These are phyloP conservation scores for Lordiphosa fenestrarum DNA, from an alignment of 2,888 invertebrate species.

Conservation along the genomic window DNA sequence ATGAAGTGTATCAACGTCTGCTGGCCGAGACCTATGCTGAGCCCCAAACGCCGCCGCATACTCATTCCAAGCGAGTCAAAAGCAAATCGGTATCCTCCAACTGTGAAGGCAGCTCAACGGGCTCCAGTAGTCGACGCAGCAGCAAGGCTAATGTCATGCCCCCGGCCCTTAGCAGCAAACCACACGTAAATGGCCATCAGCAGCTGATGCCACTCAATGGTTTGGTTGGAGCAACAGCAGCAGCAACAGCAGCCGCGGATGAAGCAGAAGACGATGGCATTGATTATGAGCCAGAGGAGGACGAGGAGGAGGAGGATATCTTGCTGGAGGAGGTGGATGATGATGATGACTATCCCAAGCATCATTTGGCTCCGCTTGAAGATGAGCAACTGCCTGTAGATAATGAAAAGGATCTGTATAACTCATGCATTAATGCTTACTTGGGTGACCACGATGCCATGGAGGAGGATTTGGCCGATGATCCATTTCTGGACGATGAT, in stretches of 20 bases:
- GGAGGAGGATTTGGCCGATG: slow-evolving; percentile 56
- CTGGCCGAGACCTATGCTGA: slow-evolving; percentile 74
- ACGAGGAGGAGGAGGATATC: slow-evolving; percentile 19
- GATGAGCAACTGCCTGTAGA: slow-evolving; percentile 40
- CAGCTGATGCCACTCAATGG: slow-evolving; percentile 11
- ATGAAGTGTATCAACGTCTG: slow-evolving; percentile 86
- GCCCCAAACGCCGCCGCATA: slow-evolving; percentile 26
- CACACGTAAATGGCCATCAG: slow-evolving; percentile 15
- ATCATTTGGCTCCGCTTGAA: slow-evolving; percentile 69
- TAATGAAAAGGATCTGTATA: slow-evolving; percentile 39
- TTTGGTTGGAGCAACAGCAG: not conserved
- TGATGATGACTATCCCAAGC: slow-evolving; percentile 65
- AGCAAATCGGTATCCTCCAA: slow-evolving; percentile 64
- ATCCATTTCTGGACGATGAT: slow-evolving; percentile 87
- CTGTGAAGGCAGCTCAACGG: slow-evolving; percentile 34
- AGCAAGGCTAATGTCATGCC: slow-evolving; percentile 50
- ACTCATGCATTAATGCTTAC: slow-evolving; percentile 67
- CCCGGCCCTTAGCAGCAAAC: slow-evolving; percentile 12
- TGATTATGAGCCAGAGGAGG: slow-evolving; percentile 41
- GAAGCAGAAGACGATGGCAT: slow-evolving; percentile 30
- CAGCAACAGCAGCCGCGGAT: slow-evolving; percentile 18
- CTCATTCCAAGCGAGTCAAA: slow-evolving; percentile 45
- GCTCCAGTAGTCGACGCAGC: slow-evolving; percentile 46
- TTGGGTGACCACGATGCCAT: slow-evolving; percentile 51
- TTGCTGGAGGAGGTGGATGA: slow-evolving; percentile 54